Evolutionary conservation across 2,888 invertebrate species (phyloP).

Genomic region (Drosophila ochracea): DNA sequence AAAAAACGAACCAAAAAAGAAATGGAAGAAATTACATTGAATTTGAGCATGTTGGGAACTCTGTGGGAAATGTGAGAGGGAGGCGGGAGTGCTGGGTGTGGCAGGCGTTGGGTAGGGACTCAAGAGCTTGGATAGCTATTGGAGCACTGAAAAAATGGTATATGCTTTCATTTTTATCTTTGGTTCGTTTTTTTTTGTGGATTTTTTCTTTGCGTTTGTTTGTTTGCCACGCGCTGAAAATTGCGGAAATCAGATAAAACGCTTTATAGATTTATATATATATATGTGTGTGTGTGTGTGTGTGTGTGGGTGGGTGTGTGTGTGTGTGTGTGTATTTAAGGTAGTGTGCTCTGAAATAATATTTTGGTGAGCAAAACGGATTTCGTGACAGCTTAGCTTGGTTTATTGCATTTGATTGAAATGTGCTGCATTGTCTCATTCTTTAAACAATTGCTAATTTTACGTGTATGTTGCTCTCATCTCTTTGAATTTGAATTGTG

Average conservation of each 20-base stretch:
- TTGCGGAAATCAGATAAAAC: conserved; percentile 43
- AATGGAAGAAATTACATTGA: conserved; percentile 57
- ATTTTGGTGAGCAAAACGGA: conserved; percentile 57
- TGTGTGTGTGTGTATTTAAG: not conserved
- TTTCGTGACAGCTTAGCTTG: conserved; percentile 66
- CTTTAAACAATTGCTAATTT: conserved; percentile 7
- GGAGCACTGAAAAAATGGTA: conserved; percentile 34
- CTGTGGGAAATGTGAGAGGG: conserved; percentile 15
- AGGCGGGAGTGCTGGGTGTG: no score
- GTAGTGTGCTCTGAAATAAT: conserved; percentile 33
- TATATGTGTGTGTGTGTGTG: not conserved
- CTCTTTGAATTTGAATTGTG: conserved; percentile 9
- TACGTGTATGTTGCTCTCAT: not conserved
- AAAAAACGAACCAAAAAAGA: conserved; percentile 3
- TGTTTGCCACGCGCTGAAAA: conserved; percentile 49
- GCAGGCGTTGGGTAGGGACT: not conserved
- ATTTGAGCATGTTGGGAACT: conserved; percentile 47
- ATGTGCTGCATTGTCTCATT: conserved; percentile 25
- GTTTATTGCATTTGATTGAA: conserved; percentile 69
- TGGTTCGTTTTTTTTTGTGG: conserved; percentile 9
- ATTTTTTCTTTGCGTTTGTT: conserved; percentile 34
- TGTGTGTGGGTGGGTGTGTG: not conserved
- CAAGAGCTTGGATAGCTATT: not conserved
- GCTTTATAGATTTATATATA: conserved; percentile 8
- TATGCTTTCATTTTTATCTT: conserved; percentile 27